phyloP scores from a whole-genome alignment of 2,797 vertebrate species.

The Helicolenus hilgendorfi region DNA sequence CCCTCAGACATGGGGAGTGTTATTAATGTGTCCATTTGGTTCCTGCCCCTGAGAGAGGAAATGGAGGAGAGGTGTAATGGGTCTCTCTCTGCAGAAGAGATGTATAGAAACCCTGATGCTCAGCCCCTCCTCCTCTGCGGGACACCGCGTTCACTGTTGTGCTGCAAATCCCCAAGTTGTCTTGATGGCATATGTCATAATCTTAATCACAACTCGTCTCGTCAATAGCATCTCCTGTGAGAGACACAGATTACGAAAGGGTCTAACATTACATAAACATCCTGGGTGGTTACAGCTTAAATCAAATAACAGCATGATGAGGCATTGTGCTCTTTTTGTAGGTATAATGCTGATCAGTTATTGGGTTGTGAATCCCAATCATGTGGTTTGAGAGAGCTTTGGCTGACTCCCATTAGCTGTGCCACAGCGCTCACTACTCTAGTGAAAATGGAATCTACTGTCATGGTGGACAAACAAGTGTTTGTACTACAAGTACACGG shows the following conservation, averaged over 20 bases:
- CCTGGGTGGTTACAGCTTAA: neutral
- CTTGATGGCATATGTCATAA: conserved; percentile 20
- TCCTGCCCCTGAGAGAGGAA: conserved; percentile 79
- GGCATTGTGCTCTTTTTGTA: neutral
- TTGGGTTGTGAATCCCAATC: neutral
- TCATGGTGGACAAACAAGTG: neutral
- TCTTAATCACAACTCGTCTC: conserved; percentile 41
- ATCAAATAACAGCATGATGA: neutral
- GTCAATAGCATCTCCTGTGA: conserved; percentile 1
- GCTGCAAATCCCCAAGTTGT: conserved; percentile 17
- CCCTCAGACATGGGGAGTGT: conserved; percentile 65
- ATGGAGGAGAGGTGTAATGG: conserved; percentile 77
- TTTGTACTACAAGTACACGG: neutral
- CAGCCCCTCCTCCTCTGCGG: neutral
- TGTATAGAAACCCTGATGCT: conserved; percentile 45
- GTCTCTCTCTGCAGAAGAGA: conserved; percentile 41
- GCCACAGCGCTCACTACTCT: neutral
- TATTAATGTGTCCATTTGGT: conserved; percentile 84
- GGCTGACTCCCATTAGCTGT: neutral
- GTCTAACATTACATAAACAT: neutral
- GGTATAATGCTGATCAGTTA: neutral
- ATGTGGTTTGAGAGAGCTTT: conserved; percentile 29
- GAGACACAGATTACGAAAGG: neutral
- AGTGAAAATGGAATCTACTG: neutral
- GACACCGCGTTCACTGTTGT: conserved; percentile 6